Base-by-base conservation (phyloP, 2,888 invertebrate genomes). In the Lycia hirtaria region DNA sequence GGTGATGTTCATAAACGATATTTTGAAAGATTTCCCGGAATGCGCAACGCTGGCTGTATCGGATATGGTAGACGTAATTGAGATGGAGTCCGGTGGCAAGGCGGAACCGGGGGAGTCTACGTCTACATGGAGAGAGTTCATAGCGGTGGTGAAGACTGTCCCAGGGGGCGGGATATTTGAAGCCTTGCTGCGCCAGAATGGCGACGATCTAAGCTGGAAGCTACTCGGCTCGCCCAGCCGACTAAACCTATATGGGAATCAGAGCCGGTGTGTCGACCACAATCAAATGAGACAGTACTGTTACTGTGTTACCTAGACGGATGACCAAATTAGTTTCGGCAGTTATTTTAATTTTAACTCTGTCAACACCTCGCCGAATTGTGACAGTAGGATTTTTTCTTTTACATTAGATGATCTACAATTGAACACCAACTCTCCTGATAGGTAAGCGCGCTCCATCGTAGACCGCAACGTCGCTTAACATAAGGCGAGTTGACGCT, bases 91-190 rank as follows among this genome's bases (percentile, higher is more conserved):
- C n/a, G 85, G 85, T 10, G 85, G 85, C 1, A 78, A 83, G 9
- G 85, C 73, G 48, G 83, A 66, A 38, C 72, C 82, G 44, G 75
- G 77, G 4, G 84, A 83, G 53, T 75, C 83, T 0, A 88, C 92
- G 53, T 75, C 83, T 0, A 88, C 92, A 0, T 92, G 93, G 83
- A 84, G 85, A 19, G 94, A 96, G 76, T 94, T 94, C 63, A 93
- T 94, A 65, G 80, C 96, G 26, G 94, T 94, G 3, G 73, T 95
- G 62, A 87, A 92, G 58, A 95, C 95, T 0, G 60, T 73, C 26
- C 97, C 97, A 0, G 95, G 96, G 3, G 88, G 87, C 47, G 97
- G 93, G 0, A 81, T 95, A 38, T 97, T 98, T 77, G 98, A 98
- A 81, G 96, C 95, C 0, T 97, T 97, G 0, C 90, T 97, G 4